Evolutionary conservation across 2,113 vertebrate genomes (phyloP), one percentile per base, ranked within the genome.

Genomic region (Columba livia): DNA sequence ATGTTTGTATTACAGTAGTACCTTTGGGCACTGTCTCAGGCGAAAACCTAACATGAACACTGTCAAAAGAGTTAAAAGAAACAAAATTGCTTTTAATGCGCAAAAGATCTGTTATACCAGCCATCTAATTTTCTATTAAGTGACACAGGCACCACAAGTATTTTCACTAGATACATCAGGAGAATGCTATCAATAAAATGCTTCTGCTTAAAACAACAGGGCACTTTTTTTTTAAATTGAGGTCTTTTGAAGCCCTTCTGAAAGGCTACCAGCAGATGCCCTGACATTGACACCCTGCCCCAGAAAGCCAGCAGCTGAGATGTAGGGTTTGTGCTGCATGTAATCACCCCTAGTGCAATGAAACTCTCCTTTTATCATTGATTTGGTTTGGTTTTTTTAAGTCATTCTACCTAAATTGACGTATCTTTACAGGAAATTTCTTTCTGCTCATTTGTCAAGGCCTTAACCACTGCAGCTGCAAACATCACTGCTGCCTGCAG

Each of bases 401-500:
- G 36, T 42, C 25, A 24, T 90, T 94, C 38, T 69, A 15, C 72
- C 56, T 79, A 91, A 93, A 74, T 57, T 17, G 51, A 87, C 74
- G 44, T 36, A 93, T 40, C 57, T 92, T 94, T 80, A 74, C 26
- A 69, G 53, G 53, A 78, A 69, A 93, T 96, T 64, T 93, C 65
- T 91, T 88, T 91, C 58, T 89, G 36, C 14, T 21, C 14, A 16
- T 94, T 91, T 79, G 40, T 71, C 2, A 10, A 40, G n/a, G 24
- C 34, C 67, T 75, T 36, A 74, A 44, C 62, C 88, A 66, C 57
- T 69, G 21, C 85, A 96, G 72, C 93, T 92, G 75, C 95, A 93
- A 96, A 78, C 67, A 74, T 75, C 34, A 28, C 87, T 10, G 4
- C 94, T 92, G 96, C 85, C 94, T 96, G 96, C 94, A 94, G 93